Percentiles rank a stretch among this genome's conserved stretches.
Evolutionary conservation across 2,797 vertebrate species (phyloP).

Genomic region (Odontamblyopus rebecca): DNA sequence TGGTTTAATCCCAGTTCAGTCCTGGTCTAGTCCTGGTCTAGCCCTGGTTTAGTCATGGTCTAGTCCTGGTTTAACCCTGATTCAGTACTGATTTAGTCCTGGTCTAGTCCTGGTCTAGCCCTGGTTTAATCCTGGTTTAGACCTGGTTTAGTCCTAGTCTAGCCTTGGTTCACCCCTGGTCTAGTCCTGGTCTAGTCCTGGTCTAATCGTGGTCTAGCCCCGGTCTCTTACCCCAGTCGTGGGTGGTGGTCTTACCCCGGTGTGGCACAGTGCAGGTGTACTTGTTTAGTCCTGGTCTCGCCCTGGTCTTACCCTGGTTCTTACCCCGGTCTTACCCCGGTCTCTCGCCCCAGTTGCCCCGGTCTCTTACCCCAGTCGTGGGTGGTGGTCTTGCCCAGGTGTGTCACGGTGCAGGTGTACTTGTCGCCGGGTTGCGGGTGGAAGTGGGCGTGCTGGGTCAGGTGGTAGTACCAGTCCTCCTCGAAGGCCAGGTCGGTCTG

Average conservation of each 20-base stretch:
- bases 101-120: too few species aligned
- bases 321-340: background rate
- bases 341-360: background rate
- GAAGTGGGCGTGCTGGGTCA: slow-evolving; percentile 63
- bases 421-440: accelerated
- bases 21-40: too few species aligned
- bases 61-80: too few species aligned
- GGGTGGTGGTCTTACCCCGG: accelerated
- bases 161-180: too few species aligned
- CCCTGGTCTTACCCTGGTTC: background rate
- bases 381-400: accelerated
- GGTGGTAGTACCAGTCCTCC: slow-evolving; percentile 81
- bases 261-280: slow-evolving; percentile 75
- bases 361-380: slow-evolving; percentile 71
- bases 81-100: too few species aligned
- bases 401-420: slow-evolving; percentile 69
- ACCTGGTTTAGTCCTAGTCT: too few species aligned
- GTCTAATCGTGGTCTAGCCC: background rate
- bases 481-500: slow-evolving; percentile 81
- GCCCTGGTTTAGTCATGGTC: too few species aligned
- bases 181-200: too few species aligned
- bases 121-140: too few species aligned
- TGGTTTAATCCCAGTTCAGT: too few species aligned
- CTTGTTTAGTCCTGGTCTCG: accelerated
- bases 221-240: slow-evolving; percentile 21